Evolutionary conservation across 2,797 vertebrate genomes (phyloP).

Genomic region (Semaprochilodus insignis): DNA sequence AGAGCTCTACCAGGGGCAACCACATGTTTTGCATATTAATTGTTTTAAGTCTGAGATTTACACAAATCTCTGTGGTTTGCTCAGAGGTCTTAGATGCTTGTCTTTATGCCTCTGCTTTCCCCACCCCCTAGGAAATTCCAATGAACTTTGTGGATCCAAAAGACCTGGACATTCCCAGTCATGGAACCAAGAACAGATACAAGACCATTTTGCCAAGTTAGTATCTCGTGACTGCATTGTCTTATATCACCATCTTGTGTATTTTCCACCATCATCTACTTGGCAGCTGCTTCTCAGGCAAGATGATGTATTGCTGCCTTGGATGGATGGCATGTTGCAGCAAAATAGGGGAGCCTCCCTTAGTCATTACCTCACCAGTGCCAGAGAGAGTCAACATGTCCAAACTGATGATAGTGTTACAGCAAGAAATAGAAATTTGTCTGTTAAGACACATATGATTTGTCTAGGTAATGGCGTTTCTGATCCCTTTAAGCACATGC

Average conservation of each 20-base stretch:
- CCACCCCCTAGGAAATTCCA: constrained; percentile 89
- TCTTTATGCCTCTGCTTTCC: not conserved
- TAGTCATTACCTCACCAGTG: not conserved
- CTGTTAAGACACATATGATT: too few species aligned
- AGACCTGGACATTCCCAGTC: constrained; percentile 91
- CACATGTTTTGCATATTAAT: too few species aligned
- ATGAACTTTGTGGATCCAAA: constrained; percentile 99
- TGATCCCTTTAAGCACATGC: too few species aligned
- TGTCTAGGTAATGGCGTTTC: too few species aligned
- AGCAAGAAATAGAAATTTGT: too few species aligned
- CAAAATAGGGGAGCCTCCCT: not conserved
- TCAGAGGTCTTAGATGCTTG: not conserved
- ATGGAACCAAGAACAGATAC: constrained; percentile 97
- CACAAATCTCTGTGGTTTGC: not conserved
- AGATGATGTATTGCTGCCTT: not conserved
- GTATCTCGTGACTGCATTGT: constrained; percentile 55
- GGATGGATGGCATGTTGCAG: constrained; percentile 6
- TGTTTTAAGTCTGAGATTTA: not conserved
- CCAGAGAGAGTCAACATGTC: constrained; percentile 12
- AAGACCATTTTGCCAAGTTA: constrained; percentile 98
- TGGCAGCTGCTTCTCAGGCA: not conserved
- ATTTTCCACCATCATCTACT: not conserved
- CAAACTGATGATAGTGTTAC: constrained; percentile 8
- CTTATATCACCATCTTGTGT: not conserved
- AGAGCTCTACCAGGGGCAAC: too few species aligned